A percentile compares a stretch with the other conserved stretches of the same genome.
Conservation (phyloP, 2,888 invertebrate genomes). For the Pecten maximus region DNA sequence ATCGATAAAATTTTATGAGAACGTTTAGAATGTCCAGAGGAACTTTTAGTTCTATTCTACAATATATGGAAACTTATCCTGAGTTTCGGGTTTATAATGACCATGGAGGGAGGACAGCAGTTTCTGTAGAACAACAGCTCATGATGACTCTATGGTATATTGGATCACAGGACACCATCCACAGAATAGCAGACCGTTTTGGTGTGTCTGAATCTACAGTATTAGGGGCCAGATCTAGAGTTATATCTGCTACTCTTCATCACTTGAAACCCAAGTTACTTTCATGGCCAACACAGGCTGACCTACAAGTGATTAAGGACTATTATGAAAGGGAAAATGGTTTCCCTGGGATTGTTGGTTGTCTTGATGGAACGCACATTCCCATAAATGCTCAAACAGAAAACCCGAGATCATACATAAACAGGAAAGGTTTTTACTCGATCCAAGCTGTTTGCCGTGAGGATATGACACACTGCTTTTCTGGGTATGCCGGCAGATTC, state of each 20-base stretch:
- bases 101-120: neutral
- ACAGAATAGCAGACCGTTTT: constrained; percentile 40
- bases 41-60: neutral
- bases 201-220: constrained; percentile 43
- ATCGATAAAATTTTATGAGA: neutral
- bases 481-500: constrained; percentile 54
- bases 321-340: constrained; percentile 49
- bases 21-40: neutral
- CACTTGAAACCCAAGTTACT: constrained; percentile 35
- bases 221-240: constrained; percentile 3
- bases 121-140: neutral
- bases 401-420: constrained; percentile 50
- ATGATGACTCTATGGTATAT: constrained; percentile 43
- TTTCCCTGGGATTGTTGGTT: constrained; percentile 53
- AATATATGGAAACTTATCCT: neutral
- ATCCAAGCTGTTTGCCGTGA: constrained; percentile 53
- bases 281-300: constrained; percentile 38
- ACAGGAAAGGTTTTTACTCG: constrained; percentile 52
- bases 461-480: constrained; percentile 48
- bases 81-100: too few relatives aligned
- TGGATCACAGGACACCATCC: constrained; percentile 23
- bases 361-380: constrained; percentile 54
- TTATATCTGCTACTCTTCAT: neutral
- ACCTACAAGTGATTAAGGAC: neutral
- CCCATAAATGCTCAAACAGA: constrained; percentile 46